These are phyloP conservation scores for Schizaphis graminum DNA, from an alignment of 2,888 invertebrate genomes.

Conservation along the genomic window DNA sequence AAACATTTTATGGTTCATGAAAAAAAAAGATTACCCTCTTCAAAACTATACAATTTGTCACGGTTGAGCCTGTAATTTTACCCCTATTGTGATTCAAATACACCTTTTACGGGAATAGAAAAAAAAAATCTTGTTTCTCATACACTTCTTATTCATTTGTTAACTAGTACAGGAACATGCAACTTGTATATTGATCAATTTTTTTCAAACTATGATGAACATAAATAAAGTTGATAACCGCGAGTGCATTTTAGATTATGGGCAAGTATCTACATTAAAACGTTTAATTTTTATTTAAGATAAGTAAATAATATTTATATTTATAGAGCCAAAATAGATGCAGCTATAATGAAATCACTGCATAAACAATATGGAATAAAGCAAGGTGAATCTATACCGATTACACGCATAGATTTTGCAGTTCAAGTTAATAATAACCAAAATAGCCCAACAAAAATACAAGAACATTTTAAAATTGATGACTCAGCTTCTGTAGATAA, in stretches of 20 bases:
- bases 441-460: neutral
- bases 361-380: constrained; percentile 25
- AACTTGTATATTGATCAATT: neutral
- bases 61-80: neutral
- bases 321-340: constrained; percentile 46
- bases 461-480: neutral
- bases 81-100: neutral
- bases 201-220: neutral
- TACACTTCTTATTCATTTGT: neutral
- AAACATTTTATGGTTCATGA: neutral
- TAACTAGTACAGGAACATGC: neutral
- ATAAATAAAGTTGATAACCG: neutral
- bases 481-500: neutral
- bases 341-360: constrained; percentile 38
- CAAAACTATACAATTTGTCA: constrained; percentile 47
- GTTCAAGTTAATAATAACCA: neutral
- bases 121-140: neutral
- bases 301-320: neutral
- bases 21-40: constrained; percentile 12
- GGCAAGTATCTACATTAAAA: neutral
- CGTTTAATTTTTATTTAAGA: neutral
- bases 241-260: constrained; percentile 16
- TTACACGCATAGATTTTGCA: neutral
- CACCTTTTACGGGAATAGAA: neutral
- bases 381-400: neutral